Conservation (phyloP, 2,888 invertebrate species). For the Nesidiocoris tenuis region DNA sequence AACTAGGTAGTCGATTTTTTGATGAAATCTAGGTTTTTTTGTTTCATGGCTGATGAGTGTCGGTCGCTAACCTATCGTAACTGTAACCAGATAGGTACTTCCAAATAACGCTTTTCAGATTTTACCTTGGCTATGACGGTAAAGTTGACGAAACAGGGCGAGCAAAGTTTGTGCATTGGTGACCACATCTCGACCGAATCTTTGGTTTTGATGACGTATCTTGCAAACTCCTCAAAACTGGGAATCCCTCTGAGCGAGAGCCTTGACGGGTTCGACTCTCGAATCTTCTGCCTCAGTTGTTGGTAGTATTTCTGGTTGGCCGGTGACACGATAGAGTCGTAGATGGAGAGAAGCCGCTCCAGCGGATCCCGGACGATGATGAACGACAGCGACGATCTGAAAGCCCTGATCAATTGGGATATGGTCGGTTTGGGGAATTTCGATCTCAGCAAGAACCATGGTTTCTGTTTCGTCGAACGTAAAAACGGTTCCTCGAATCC, state of each 20-base stretch:
- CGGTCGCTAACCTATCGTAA: no score
- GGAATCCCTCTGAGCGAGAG: constrained; percentile 56
- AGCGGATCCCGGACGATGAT: constrained; percentile 80
- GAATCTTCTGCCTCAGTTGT: constrained; percentile 62
- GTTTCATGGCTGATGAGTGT: no score
- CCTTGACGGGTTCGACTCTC: constrained; percentile 22
- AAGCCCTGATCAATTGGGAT: constrained; percentile 69
- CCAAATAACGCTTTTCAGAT: no score
- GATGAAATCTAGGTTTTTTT: neutral
- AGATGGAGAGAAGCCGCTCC: constrained; percentile 76
- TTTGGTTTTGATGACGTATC: constrained; percentile 67
- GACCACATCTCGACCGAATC: constrained; percentile 82
- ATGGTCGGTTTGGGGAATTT: constrained; percentile 75
- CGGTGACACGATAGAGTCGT: constrained; percentile 79
- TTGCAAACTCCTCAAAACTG: constrained; percentile 77
- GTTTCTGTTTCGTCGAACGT: constrained; percentile 74
- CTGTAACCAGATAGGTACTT: no score
- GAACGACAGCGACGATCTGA: constrained; percentile 75
- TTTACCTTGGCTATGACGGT: constrained; percentile 63
- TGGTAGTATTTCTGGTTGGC: constrained; percentile 79
- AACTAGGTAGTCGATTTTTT: no score
- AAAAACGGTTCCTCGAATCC: constrained; percentile 73
- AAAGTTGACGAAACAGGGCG: constrained; percentile 72
- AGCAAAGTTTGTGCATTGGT: constrained; percentile 77
- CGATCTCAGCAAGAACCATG: constrained; percentile 72